phyloP scores from a whole-genome alignment of 2,113 vertebrate species.

The Hirundichthys speculiger region DNA sequence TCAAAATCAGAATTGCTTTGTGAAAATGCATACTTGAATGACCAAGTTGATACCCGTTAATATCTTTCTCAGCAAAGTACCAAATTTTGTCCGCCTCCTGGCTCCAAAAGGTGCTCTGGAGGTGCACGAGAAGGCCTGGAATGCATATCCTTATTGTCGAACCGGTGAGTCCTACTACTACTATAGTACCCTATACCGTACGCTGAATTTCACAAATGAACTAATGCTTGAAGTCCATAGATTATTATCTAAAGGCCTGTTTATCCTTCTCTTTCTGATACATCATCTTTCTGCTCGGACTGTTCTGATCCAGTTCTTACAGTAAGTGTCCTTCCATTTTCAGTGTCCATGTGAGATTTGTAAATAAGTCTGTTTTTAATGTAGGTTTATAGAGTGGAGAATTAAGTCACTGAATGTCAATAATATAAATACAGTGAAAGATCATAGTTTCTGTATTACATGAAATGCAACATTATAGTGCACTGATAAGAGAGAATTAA shows the following conservation, averaged over 20 bases:
- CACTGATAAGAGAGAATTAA: too few relatives aligned
- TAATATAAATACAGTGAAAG: too few relatives aligned
- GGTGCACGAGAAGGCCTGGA: constrained; percentile 96
- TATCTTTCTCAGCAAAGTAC: constrained; percentile 89
- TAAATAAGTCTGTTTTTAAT: not conserved
- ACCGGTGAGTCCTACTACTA: constrained; percentile 84
- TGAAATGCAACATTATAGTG: too few relatives aligned
- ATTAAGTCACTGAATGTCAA: too few relatives aligned
- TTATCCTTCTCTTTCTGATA: constrained; percentile 30
- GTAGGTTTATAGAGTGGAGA: too few relatives aligned
- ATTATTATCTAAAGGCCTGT: not conserved
- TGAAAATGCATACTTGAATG: too few relatives aligned
- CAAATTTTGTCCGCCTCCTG: constrained; percentile 84
- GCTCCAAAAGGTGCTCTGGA: constrained; percentile 90
- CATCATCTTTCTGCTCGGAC: not conserved
- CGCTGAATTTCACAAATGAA: not conserved
- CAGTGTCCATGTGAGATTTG: not conserved
- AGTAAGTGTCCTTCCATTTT: constrained; percentile 51
- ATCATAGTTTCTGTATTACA: too few relatives aligned
- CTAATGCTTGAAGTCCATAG: not conserved
- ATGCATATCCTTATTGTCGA: constrained; percentile 96
- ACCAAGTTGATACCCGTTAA: too few relatives aligned
- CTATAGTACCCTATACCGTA: too few relatives aligned
- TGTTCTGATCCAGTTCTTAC: constrained; percentile 64
- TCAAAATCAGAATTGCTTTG: not conserved